A percentile compares a stretch with the other conserved stretches of the same genome.
Evolutionary conservation across 1,140 invertebrate genomes (phyloP).

Genomic region (Lerema accius): DNA sequence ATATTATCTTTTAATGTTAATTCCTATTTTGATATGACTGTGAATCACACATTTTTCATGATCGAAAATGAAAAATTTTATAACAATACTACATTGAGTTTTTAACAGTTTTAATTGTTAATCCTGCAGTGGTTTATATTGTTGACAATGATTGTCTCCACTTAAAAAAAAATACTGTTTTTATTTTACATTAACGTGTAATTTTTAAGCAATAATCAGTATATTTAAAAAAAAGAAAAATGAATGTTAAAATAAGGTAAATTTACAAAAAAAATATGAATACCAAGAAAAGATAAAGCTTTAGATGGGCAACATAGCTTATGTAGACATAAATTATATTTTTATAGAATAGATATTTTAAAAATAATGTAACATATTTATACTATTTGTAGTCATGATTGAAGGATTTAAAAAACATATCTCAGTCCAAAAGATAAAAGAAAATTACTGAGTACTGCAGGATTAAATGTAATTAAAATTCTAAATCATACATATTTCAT

Average conservation of each 20-base stretch:
- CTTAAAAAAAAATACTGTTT: neutral
- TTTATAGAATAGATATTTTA: constrained; percentile 15
- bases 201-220: neutral
- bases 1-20: constrained; percentile 30
- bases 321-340: constrained; percentile 1
- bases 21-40: constrained; percentile 36
- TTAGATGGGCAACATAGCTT: neutral
- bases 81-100: neutral
- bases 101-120: constrained; percentile 3
- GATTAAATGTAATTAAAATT: constrained; percentile 15
- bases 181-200: neutral
- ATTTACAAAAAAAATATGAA: neutral
- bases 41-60: constrained; percentile 25
- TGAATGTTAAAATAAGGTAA: neutral
- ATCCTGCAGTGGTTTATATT: constrained; percentile 8
- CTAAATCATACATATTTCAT: neutral
- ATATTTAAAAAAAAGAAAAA: neutral
- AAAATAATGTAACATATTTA: constrained; percentile 7
- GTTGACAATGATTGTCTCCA: neutral
- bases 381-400: neutral
- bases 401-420: constrained; percentile 19
- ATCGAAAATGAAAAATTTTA: constrained; percentile 16
- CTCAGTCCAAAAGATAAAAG: neutral
- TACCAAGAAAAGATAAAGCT: neutral
- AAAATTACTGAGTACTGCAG: constrained; percentile 8